phyloP scores from a whole-genome alignment of 2,113 vertebrate species.

The Ceuthmochares aereus region DNA sequence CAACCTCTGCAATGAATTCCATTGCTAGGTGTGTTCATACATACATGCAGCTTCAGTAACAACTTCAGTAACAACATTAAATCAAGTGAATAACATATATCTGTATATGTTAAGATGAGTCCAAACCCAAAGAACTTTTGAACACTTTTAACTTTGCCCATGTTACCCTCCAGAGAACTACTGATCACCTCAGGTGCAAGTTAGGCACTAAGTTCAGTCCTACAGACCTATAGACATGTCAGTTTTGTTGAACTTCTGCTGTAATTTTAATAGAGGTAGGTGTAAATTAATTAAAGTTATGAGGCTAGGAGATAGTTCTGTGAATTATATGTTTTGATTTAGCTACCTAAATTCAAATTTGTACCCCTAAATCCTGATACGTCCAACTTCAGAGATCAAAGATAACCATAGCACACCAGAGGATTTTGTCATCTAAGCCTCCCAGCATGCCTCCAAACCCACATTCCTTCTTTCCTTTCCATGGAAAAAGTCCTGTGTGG shows the following conservation, averaged over 20 bases:
- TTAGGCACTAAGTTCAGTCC: not conserved
- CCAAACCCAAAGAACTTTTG: not conserved
- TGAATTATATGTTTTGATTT: not conserved
- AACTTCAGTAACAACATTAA: not conserved
- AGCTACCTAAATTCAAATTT: not conserved
- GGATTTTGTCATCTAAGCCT: constrained; percentile 10
- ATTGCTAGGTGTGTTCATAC: not conserved
- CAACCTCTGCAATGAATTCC: not conserved
- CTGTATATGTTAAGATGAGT: not conserved
- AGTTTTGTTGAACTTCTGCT: not conserved
- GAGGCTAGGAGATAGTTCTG: not conserved
- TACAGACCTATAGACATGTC: not conserved
- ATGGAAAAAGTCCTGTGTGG: not conserved
- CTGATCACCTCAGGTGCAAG: not conserved
- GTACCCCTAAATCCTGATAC: not conserved
- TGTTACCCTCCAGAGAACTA: not conserved
- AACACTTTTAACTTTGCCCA: not conserved
- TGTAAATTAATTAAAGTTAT: not conserved
- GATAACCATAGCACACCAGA: not conserved
- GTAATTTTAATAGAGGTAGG: not conserved
- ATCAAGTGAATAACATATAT: not conserved
- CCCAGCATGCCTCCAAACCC: not conserved
- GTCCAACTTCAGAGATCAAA: not conserved
- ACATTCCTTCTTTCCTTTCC: not conserved
- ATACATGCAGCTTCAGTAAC: not conserved